Percentiles rank a stretch among this genome's conserved stretches.
phyloP scores from a whole-genome alignment of 2,888 invertebrate species.

The Sminthurinus aureus region DNA sequence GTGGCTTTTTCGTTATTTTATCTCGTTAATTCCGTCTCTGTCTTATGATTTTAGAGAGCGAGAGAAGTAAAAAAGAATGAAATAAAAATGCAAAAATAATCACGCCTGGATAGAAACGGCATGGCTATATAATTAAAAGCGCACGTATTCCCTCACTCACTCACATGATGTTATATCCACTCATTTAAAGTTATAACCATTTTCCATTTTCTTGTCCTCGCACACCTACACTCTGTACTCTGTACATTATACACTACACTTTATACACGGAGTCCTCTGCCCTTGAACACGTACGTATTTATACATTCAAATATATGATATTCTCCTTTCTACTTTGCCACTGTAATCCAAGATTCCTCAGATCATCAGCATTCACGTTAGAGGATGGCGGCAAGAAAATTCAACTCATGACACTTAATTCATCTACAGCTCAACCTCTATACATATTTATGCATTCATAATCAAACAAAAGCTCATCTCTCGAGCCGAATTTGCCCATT shows the following conservation, averaged over 20 bases:
- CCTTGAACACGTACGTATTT: too few species aligned
- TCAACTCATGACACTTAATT: too few species aligned
- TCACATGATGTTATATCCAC: background rate
- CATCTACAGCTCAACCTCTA: too few species aligned
- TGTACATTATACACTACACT: too few species aligned
- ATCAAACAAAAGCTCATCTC: too few species aligned
- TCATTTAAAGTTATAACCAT: background rate
- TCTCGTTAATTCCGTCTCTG: background rate
- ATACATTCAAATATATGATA: too few species aligned
- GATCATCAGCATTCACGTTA: too few species aligned
- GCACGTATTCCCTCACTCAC: background rate
- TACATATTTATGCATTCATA: too few species aligned
- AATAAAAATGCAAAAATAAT: constrained; percentile 52
- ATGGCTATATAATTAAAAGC: constrained; percentile 40
- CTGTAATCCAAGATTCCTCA: too few species aligned
- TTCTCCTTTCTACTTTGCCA: too few species aligned
- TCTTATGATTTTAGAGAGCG: background rate
- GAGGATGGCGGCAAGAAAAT: too few species aligned
- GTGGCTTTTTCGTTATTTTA: background rate
- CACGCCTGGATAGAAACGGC: constrained; percentile 34
- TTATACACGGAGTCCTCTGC: too few species aligned
- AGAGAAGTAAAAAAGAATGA: constrained; percentile 25
- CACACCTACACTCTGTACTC: background rate
- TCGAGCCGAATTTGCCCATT: background rate
- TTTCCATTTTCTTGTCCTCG: background rate